Percentiles rank a stretch among this genome's conserved stretches.
Evolutionary conservation across 2,888 invertebrate species (phyloP).

Genomic region (Rotaria macrura): DNA sequence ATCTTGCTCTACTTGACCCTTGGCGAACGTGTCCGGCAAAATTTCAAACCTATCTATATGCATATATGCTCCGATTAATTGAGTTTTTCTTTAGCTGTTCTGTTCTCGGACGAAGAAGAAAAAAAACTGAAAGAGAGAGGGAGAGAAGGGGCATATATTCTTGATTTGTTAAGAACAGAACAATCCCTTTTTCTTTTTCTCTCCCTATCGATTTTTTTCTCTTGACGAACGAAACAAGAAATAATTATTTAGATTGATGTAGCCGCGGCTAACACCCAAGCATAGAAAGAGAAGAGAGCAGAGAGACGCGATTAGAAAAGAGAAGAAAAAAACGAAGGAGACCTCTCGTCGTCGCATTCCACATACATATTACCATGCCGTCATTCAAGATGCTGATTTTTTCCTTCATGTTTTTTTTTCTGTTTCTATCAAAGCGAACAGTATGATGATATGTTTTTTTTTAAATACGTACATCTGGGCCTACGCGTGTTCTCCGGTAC

Average conservation of each 20-base stretch:
- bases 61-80: not conserved
- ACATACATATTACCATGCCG: not conserved
- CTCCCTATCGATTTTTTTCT: not conserved
- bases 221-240: slow-evolving; percentile 2
- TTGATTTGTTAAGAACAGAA: not conserved
- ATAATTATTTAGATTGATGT: not conserved
- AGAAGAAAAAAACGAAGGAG: not conserved
- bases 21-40: slow-evolving; percentile 8
- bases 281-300: not conserved
- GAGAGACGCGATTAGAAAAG: not conserved
- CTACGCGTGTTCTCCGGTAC: not conserved
- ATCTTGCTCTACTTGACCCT: not conserved
- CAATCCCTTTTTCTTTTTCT: not conserved
- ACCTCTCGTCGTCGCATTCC: not conserved
- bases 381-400: not conserved
- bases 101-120: not conserved
- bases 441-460: not conserved
- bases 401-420: not conserved
- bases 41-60: not conserved
- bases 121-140: too few species aligned
- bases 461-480: not conserved
- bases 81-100: slow-evolving; percentile 2
- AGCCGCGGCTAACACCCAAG: not conserved
- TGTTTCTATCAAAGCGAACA: not conserved
- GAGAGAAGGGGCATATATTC: not conserved